Evolutionary conservation across 2,888 invertebrate genomes (phyloP).

Genomic region (Bimastos eiseni): DNA sequence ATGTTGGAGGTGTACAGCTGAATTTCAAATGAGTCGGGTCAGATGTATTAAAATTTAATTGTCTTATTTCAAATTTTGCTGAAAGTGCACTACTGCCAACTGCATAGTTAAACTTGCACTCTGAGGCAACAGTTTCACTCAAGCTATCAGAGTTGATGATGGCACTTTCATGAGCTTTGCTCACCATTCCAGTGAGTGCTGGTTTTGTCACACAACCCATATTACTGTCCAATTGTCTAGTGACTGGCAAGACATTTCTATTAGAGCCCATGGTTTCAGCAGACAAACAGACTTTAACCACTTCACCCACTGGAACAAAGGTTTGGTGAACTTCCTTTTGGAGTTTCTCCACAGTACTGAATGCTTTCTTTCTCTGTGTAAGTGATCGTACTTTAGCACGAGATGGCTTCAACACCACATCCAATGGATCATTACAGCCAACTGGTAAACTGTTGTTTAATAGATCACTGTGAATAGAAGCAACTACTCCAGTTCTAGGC

Average conservation of each 20-base stretch:
- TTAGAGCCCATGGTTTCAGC: neutral
- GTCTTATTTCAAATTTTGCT: neutral
- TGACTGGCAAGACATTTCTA: neutral
- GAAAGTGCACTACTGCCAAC: neutral
- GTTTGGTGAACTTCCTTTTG: neutral
- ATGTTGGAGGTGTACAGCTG: neutral
- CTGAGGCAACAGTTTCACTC: neutral
- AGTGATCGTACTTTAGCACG: neutral
- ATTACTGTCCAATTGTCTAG: neutral
- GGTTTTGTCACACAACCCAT: neutral
- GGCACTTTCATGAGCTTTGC: neutral
- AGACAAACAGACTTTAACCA: neutral
- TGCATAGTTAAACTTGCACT: neutral
- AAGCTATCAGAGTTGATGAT: neutral
- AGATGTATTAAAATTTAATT: neutral
- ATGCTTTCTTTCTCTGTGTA: constrained; percentile 17
- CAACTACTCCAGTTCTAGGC: neutral
- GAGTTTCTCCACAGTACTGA: neutral
- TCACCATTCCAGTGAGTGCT: neutral
- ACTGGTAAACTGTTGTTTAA: neutral
- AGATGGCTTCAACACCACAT: neutral
- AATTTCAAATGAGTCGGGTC: neutral
- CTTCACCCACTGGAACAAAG: neutral
- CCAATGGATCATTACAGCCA: neutral
- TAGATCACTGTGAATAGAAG: neutral